Base-by-base conservation (phyloP, 1,140 invertebrate species). In the Trachymyrmex cornetzi region DNA sequence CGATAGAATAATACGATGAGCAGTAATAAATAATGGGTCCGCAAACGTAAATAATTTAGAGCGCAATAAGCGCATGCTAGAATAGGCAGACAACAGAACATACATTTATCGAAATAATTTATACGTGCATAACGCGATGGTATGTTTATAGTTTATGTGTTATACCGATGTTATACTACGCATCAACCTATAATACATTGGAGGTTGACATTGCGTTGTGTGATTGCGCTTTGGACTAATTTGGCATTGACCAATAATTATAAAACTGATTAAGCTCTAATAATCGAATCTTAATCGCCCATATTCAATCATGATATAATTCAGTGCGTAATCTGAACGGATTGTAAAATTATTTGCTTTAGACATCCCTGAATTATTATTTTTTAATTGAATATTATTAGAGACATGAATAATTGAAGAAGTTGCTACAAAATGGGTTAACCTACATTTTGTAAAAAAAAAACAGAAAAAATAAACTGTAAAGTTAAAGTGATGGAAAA, bases 1-100 rank as follows among this genome's bases (percentile, higher is more conserved):
- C 79, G 57, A 81, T 61, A 44, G 80, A 75, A 75, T 75, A 75
- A 75, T 82, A 82, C 50, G 80, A 82, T 61, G 67, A 74, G 55
- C 67, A 38, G 38, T 14, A 67, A 74, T 74, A 67, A 82, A 74
- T 82, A 82, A 82, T 74, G 72, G 38, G 48, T 2, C 64, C 61
- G 66, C 30, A 48, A 59, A 38, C 67, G 53, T 74, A 74, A 84
- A 74, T 84, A 84, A 84, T 84, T 75, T 48, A 61, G 24, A 50
- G 24, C 24, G 61, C 69, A 75, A 34, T 61, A 48, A 34, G 24
- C 55, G 69, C 16, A 30, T 59, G 44, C 19, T 53, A 59, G 69
- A 74, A 74, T 74, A 34, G 30, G 67, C 30, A 57, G 66, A 81
- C 77, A 57, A 57, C 69, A 61, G 71, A 82, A 82, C 38, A 14